Evolutionary conservation across 1,140 invertebrate species (phyloP), one percentile per base, ranked within the genome.

Genomic region (Heterodera schachtii): DNA sequence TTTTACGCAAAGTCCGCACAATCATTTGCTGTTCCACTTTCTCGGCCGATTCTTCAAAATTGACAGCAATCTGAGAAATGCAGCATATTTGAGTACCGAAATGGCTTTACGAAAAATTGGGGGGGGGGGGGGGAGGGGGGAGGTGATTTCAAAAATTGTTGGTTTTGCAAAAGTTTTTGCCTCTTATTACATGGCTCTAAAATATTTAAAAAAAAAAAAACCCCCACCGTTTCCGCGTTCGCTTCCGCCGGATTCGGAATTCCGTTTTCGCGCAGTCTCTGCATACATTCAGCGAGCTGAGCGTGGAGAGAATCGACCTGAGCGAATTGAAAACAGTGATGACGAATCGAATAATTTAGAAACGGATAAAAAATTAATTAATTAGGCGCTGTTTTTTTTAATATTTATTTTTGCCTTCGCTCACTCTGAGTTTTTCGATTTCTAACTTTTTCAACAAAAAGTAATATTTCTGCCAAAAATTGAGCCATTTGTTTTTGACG

Each of bases 381-480:
- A n/a, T n/a, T n/a, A n/a, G n/a, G n/a, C n/a, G n/a, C n/a, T n/a
- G n/a, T n/a, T n/a, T n/a, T n/a, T n/a, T n/a, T n/a, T n/a, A n/a
- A n/a, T n/a, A n/a, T n/a, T n/a, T n/a, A n/a, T n/a, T n/a, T n/a
- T n/a, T n/a, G n/a, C n/a, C n/a, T n/a, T n/a, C n/a, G n/a, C 31
- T 49, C 8, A 19, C 0, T 8, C n/a, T n/a, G 47, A 11, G 43
- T 60, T 60, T 57, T 75, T 57, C 66, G 41, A 3, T 47, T 44
- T 44, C 31, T 47, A 57, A n/a, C 47, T 21, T 52, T 57, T 41
- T 64, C 41, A 64, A 43, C 66, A 57, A 47, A 19, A 5, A 7
- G 44, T 52, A 75, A 75, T 57, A 52, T 75, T 47, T 75, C n/a
- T 52, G 46, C 74, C 74, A 75, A 75, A 44, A 75, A 52, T 75